Evolutionary conservation across 2,888 invertebrate species (phyloP).

Genomic region (Apodemia mormo): DNA sequence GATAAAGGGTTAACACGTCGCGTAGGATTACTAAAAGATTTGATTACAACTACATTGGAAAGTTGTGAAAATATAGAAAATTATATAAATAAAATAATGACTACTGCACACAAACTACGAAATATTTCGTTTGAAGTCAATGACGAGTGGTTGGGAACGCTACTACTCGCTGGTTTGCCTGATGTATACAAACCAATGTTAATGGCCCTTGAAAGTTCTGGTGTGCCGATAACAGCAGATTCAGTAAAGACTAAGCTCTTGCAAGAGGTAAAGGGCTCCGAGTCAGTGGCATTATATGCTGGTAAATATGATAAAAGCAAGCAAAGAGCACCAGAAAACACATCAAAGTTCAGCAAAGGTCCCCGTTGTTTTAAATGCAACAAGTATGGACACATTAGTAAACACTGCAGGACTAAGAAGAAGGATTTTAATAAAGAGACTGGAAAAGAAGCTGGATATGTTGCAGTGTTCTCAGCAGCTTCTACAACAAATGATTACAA

Average conservation of each 20-base stretch:
- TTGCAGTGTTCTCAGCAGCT: slow-evolving; percentile 17
- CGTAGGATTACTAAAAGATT: slow-evolving; percentile 35
- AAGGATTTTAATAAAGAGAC: too few species aligned
- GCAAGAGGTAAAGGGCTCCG: slow-evolving; percentile 1
- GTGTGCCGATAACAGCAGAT: slow-evolving; percentile 16
- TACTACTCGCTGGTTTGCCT: slow-evolving; percentile 36
- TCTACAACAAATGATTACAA: not conserved
- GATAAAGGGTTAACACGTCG: slow-evolving; percentile 34
- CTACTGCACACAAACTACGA: slow-evolving; percentile 35
- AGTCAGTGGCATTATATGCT: too few species aligned
- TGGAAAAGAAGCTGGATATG: slow-evolving; percentile 4
- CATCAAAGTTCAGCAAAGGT: too few species aligned
- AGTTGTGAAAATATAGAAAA: slow-evolving; percentile 33
- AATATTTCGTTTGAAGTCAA: slow-evolving; percentile 35
- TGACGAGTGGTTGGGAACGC: slow-evolving; percentile 39
- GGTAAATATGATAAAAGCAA: too few species aligned
- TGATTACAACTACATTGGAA: slow-evolving; percentile 34
- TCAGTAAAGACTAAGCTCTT: slow-evolving; percentile 13
- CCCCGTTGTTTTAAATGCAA: too few species aligned
- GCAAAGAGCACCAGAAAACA: too few species aligned
- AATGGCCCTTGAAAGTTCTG: slow-evolving; percentile 27
- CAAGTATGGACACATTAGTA: not conserved
- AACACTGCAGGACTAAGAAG: not conserved
- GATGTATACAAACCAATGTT: slow-evolving; percentile 35
- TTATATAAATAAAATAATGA: slow-evolving; percentile 38